Evolutionary conservation across 2,797 vertebrate species (phyloP).

Genomic region (Rhabdomys pumilio): DNA sequence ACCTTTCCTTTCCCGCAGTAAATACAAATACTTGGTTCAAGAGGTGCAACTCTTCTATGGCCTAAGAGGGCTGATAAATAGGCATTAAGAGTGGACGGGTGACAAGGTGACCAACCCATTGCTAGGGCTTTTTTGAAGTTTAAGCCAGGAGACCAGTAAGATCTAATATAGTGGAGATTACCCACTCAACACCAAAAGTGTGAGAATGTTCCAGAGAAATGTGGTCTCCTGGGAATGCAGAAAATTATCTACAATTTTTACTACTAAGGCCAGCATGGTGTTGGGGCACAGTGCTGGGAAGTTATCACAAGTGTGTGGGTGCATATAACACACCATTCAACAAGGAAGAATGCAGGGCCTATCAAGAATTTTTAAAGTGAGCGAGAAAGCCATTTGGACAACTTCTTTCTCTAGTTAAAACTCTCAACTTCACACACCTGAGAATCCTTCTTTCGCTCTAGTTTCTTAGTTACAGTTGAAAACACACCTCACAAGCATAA

Average conservation of each 20-base stretch:
- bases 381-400: slow-evolving; percentile 10
- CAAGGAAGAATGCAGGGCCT: slow-evolving; percentile 15
- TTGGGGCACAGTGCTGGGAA: background rate
- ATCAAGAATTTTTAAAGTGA: background rate
- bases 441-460: slow-evolving; percentile 58
- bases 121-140: slow-evolving; percentile 33
- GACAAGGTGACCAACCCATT: background rate
- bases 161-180: slow-evolving; percentile 28
- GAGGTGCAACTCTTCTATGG: slow-evolving; percentile 72
- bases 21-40: slow-evolving; percentile 88
- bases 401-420: slow-evolving; percentile 53
- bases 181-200: background rate
- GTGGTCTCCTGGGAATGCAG: slow-evolving; percentile 36
- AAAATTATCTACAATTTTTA: slow-evolving; percentile 23
- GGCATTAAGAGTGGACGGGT: slow-evolving; percentile 40
- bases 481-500: background rate
- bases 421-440: slow-evolving; percentile 58
- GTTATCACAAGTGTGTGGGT: slow-evolving; percentile 7
- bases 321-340: background rate
- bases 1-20: slow-evolving; percentile 88
- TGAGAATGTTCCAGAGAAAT: slow-evolving; percentile 62
- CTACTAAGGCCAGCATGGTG: slow-evolving; percentile 32
- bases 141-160: slow-evolving; percentile 38
- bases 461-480: slow-evolving; percentile 25
- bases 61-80: slow-evolving; percentile 65